Evolutionary conservation across 2,888 invertebrate genomes (phyloP).

Genomic region (Terebella lapidaria): DNA sequence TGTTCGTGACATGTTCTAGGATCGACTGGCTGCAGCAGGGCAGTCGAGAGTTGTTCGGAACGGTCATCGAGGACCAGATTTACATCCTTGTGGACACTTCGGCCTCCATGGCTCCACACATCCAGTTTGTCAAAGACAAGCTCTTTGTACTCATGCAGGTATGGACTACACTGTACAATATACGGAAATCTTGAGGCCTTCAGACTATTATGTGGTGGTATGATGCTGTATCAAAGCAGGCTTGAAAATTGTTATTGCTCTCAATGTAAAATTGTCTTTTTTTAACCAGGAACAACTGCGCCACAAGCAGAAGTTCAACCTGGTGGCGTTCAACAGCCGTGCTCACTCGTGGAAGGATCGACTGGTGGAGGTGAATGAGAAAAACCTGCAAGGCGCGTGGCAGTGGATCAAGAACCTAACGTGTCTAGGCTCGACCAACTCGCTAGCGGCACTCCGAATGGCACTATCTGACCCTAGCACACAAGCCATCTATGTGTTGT

Average conservation of each 20-base stretch:
- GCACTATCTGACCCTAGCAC: constrained; percentile 48
- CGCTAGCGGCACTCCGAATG: constrained; percentile 46
- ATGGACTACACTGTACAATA: no score
- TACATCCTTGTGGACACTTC: constrained; percentile 52
- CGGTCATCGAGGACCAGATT: constrained; percentile 51
- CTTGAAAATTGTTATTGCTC: no score
- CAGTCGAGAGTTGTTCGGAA: constrained; percentile 52
- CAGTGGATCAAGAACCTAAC: constrained; percentile 33
- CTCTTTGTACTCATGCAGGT: constrained; percentile 51
- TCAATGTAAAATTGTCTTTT: background rate
- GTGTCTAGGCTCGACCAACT: constrained; percentile 52
- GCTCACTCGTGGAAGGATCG: constrained; percentile 47
- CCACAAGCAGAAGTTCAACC: constrained; percentile 51
- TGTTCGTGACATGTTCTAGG: no score
- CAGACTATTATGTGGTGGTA: no score
- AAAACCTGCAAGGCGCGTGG: constrained; percentile 45
- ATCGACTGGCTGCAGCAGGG: constrained; percentile 52
- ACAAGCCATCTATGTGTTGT: constrained; percentile 51
- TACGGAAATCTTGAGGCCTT: no score
- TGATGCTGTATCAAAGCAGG: no score
- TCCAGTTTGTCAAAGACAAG: constrained; percentile 52
- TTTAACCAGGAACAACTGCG: constrained; percentile 48
- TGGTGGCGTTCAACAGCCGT: constrained; percentile 47
- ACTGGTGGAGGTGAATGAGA: constrained; percentile 48
- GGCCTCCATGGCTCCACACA: constrained; percentile 49